A percentile compares a stretch with the other conserved stretches of the same genome.
Conservation (phyloP, 2,888 invertebrate species). For the Diplolepis rosae region DNA sequence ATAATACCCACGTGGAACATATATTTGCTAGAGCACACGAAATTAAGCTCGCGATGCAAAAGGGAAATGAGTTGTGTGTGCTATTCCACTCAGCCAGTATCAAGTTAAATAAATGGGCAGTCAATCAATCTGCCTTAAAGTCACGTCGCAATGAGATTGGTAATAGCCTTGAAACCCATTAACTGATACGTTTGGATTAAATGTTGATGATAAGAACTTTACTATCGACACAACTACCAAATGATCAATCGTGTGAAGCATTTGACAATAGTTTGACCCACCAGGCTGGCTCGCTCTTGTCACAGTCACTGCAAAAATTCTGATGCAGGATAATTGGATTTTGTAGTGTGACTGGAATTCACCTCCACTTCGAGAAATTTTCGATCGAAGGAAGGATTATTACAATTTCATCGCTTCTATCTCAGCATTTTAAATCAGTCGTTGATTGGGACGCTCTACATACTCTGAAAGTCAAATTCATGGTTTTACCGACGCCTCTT, state of each 20-base stretch:
- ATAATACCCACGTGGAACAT: slow-evolving; percentile 9
- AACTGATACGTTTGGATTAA: slow-evolving; percentile 32
- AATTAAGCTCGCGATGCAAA: background rate
- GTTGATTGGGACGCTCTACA: no score
- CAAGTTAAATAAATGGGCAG: slow-evolving; percentile 33
- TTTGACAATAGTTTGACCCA: slow-evolving; percentile 38
- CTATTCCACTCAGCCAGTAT: slow-evolving; percentile 29
- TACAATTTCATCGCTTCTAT: background rate
- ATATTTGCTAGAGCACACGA: slow-evolving; percentile 30
- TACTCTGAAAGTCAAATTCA: no score
- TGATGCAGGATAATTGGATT: slow-evolving; percentile 43
- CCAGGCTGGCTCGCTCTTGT: slow-evolving; percentile 39
- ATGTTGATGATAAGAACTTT: background rate
- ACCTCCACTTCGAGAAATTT: background rate
- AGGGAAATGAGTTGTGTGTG: background rate
- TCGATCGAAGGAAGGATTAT: slow-evolving; percentile 1
- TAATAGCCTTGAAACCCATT: slow-evolving; percentile 30
- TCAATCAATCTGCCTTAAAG: slow-evolving; percentile 9
- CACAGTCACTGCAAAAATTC: slow-evolving; percentile 36
- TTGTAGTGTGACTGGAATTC: slow-evolving; percentile 20
- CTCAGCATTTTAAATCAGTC: no score
- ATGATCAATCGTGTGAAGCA: slow-evolving; percentile 18
- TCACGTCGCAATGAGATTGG: background rate
- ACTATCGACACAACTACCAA: background rate
- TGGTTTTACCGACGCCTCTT: background rate